Evolutionary conservation across 2,888 invertebrate species (phyloP), one percentile per base, ranked within the genome.

Genomic region (Netelia melanura): DNA sequence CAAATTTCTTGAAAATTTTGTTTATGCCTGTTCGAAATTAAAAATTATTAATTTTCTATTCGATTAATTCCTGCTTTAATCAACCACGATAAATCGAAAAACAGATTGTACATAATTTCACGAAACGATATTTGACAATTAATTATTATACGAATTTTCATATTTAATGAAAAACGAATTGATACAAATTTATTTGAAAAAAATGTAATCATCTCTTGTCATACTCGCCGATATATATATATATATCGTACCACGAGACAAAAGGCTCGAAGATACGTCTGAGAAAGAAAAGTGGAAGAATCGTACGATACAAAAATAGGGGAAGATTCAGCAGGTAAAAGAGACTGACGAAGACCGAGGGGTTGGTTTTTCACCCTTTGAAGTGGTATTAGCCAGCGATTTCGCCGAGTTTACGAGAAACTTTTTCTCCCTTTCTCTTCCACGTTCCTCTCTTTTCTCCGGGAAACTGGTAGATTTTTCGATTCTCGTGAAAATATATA

Each of bases 301-400:
- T 72, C 77, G 71, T 64, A 70, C 52, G 65, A 58, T 2, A 58
- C 8, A 58, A 58, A 78, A 56, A 56, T 17, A 25, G 48, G n/a
- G 61, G 65, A 43, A 64, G 71, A 25, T 44, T 52, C 43, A 62
- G 54, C 52, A 79, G 21, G 54, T 21, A 38, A 21, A 38, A 58
- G 3, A 17, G 68, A 54, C 56, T 43, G 61, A 70, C 21, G 62
- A 70, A 67, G 65, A 64, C 52, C 43, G 52, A 70, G 72, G 61
- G 58, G 58, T 62, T 56, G 21, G 48, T 62, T 76, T 14, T 80
- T 81, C 77, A 76, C 79, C 74, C 78, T 86, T 86, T 81, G 86
- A 88, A 86, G 85, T 86, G 86, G 87, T 89, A 89, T 91, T 90
- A 89, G 87, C 87, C 72, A 77, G 71, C 80, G 86, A 87, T 84